phyloP scores from a whole-genome alignment of 2,888 invertebrate species.

The Chloromyia formosa region DNA sequence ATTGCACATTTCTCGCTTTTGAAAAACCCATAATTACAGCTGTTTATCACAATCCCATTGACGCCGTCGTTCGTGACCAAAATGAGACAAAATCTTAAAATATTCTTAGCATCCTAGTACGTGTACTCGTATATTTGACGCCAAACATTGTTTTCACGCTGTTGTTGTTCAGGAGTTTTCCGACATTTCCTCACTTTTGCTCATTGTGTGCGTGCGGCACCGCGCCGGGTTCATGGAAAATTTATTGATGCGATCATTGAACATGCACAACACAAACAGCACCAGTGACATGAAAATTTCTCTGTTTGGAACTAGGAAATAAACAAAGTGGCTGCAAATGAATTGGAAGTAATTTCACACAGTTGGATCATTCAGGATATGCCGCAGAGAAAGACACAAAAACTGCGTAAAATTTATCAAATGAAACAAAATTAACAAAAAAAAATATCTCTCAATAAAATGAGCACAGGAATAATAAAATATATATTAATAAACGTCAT shows the following conservation, averaged over 20 bases:
- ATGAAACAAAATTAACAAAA: not conserved
- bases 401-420: not conserved
- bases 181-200: not conserved
- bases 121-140: not conserved
- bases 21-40: conserved; percentile 14
- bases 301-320: not conserved
- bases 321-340: not conserved
- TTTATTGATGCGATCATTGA: conserved; percentile 7
- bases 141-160: conserved; percentile 11
- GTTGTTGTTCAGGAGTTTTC: conserved; percentile 1
- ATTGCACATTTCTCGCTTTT: not conserved
- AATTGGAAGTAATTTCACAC: no score
- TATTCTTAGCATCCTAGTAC: conserved; percentile 28
- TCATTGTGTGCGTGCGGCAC: not conserved
- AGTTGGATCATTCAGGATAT: no score
- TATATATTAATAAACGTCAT: conserved; percentile 7
- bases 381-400: no score
- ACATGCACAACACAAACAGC: not conserved
- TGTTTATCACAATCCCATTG: conserved; percentile 22
- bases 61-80: conserved; percentile 11
- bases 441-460: not conserved
- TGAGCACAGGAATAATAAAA: conserved; percentile 7
- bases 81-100: conserved; percentile 33
- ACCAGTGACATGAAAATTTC: not conserved
- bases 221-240: conserved; percentile 20